phyloP scores from a whole-genome alignment of 2,113 vertebrate genomes.

The Chaetodon auriga region DNA sequence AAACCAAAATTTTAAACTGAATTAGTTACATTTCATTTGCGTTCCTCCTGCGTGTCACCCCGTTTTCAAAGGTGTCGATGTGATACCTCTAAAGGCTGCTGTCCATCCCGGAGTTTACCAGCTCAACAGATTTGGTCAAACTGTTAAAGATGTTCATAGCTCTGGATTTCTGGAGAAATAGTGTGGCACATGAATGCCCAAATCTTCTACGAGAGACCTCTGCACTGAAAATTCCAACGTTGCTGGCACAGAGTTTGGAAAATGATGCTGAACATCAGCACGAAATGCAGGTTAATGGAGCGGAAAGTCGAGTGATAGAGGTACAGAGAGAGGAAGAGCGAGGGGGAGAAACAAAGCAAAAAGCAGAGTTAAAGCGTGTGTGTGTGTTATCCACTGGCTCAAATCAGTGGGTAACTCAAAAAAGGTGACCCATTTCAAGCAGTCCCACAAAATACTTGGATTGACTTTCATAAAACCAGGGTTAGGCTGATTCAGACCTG shows the following conservation, averaged over 20 bases:
- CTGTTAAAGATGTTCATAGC: not conserved
- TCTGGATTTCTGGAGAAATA: not conserved
- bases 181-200: not conserved
- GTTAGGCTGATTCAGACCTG: not conserved
- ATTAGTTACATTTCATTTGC: not conserved
- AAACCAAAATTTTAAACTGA: too few relatives aligned
- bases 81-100: not conserved
- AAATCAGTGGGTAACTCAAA: not conserved
- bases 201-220: not conserved
- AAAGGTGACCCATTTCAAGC: not conserved
- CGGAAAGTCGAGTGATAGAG: constrained; percentile 30
- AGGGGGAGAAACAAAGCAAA: not conserved
- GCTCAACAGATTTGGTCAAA: not conserved
- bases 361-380: not conserved
- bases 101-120: not conserved
- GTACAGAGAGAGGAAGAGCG: not conserved
- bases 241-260: not conserved
- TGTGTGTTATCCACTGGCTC: not conserved
- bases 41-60: not conserved
- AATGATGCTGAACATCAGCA: constrained; percentile 18
- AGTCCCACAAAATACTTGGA: not conserved
- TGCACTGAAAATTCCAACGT: not conserved
- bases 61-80: not conserved
- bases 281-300: constrained; percentile 35
- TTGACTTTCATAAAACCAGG: not conserved